phyloP scores from a whole-genome alignment of 2,888 invertebrate species.

The Agrotis segetum region DNA sequence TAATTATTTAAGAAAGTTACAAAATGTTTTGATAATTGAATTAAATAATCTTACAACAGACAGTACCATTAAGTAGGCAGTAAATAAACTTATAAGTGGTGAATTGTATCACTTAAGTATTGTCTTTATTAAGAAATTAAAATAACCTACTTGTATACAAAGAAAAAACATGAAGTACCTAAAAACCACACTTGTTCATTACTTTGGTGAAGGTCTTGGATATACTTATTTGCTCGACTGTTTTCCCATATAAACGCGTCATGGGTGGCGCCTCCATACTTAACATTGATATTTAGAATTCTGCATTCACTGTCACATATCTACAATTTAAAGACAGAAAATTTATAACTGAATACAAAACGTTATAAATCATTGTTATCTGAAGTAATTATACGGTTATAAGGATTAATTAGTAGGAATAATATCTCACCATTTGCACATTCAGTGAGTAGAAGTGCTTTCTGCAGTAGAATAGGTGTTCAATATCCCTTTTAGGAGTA shows the following conservation, averaged over 20 bases:
- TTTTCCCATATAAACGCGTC: too few species aligned
- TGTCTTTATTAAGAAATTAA: not conserved
- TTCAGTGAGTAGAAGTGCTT: too few species aligned
- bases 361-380: not conserved
- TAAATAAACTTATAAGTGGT: not conserved
- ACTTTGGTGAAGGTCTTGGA: not conserved
- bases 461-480: too few species aligned
- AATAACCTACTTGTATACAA: not conserved
- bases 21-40: too few species aligned
- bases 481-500: too few species aligned
- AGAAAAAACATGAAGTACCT: not conserved
- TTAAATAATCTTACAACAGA: too few species aligned
- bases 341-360: not conserved
- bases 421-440: conserved; percentile 3
- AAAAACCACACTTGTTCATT: conserved; percentile 8
- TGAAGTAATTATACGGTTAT: too few species aligned
- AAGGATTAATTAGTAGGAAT: not conserved
- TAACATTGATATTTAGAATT: conserved; percentile 6
- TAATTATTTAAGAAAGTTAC: too few species aligned
- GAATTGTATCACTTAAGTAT: not conserved
- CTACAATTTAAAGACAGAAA: not conserved
- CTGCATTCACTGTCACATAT: not conserved
- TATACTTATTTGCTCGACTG: not conserved
- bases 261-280: conserved; percentile 9
- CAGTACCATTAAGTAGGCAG: too few species aligned